These are phyloP conservation scores for Iselma pallidipennis DNA, from an alignment of 2,888 invertebrate genomes.

Conservation along the genomic window DNA sequence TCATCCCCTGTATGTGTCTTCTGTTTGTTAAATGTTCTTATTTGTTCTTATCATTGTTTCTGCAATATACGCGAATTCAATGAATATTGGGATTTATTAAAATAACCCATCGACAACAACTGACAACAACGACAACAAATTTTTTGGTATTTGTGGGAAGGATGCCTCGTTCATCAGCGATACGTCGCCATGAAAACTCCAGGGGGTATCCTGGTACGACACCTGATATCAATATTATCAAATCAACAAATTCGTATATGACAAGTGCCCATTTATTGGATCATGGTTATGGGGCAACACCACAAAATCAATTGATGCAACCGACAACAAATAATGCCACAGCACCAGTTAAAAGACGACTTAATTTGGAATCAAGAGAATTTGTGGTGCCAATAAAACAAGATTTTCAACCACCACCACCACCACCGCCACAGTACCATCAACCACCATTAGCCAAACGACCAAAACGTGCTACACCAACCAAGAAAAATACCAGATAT, in stretches of 20 bases:
- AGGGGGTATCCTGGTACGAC: slow-evolving; percentile 57
- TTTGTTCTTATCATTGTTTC: slow-evolving; percentile 9
- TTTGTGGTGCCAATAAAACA: slow-evolving; percentile 67
- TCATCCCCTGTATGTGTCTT: too few species aligned
- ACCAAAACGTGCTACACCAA: slow-evolving; percentile 41
- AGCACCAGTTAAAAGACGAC: slow-evolving; percentile 76
- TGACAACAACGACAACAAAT: slow-evolving; percentile 5
- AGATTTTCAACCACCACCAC: slow-evolving; percentile 70
- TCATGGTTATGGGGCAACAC: slow-evolving; percentile 85
- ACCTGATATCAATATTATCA: slow-evolving; percentile 58
- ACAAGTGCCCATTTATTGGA: slow-evolving; percentile 79
- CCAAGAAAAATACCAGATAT: slow-evolving; percentile 65
- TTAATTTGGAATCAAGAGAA: slow-evolving; percentile 64
- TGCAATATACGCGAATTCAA: not conserved
- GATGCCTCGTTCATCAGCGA: slow-evolving; percentile 62
- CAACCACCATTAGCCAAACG: slow-evolving; percentile 47
- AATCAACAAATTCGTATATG: slow-evolving; percentile 60
- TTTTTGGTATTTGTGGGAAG: too few species aligned
- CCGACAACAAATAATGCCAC: slow-evolving; percentile 44
- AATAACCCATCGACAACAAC: not conserved
- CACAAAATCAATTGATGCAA: slow-evolving; percentile 67
- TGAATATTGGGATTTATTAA: slow-evolving; percentile 1
- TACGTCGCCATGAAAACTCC: slow-evolving; percentile 47
- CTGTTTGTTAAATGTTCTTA: not conserved
- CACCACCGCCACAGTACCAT: slow-evolving; percentile 57